These are phyloP conservation scores for Caligus rogercresseyi DNA, from an alignment of 1,140 invertebrate species.

Conservation along the genomic window DNA sequence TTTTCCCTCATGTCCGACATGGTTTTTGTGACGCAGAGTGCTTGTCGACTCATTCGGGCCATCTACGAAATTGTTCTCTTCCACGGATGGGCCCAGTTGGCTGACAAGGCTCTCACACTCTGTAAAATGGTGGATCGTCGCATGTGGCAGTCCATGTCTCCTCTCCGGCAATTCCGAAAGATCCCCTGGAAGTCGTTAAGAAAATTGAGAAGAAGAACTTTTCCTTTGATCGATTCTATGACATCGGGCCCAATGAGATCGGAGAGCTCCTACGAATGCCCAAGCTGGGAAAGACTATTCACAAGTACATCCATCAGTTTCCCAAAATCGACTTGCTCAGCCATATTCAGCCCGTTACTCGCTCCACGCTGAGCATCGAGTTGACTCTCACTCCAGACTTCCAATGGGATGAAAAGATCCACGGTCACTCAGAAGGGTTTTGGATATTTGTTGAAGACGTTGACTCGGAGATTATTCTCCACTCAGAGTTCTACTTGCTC, in stretches of 20 bases:
- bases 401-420: slow-evolving; percentile 95
- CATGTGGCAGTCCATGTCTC: slow-evolving; percentile 99
- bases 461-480: slow-evolving; percentile 44
- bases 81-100: slow-evolving; percentile 88
- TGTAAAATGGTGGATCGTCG: slow-evolving; percentile 98
- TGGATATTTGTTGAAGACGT: slow-evolving; percentile 84
- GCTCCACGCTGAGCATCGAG: slow-evolving; percentile 57
- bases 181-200: slow-evolving; percentile 92
- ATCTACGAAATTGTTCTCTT: slow-evolving; percentile 87
- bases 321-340: slow-evolving; percentile 84
- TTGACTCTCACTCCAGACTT: slow-evolving; percentile 98
- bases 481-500: slow-evolving; percentile 92
- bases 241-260: slow-evolving; percentile 90
- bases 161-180: slow-evolving; percentile 88
- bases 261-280: slow-evolving; percentile 88
- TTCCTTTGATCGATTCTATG: slow-evolving; percentile 77
- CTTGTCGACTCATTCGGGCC: slow-evolving; percentile 78
- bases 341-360: slow-evolving; percentile 92
- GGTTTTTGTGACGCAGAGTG: slow-evolving; percentile 98
- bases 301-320: slow-evolving; percentile 95
- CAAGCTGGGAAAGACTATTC: slow-evolving; percentile 89
- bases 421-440: slow-evolving; percentile 88
- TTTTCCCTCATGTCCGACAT: slow-evolving; percentile 98
- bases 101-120: slow-evolving; percentile 82
- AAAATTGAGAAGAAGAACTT: slow-evolving; percentile 98